phyloP scores from a whole-genome alignment of 2,113 vertebrate species.

The Nothobranchius kuhntae region DNA sequence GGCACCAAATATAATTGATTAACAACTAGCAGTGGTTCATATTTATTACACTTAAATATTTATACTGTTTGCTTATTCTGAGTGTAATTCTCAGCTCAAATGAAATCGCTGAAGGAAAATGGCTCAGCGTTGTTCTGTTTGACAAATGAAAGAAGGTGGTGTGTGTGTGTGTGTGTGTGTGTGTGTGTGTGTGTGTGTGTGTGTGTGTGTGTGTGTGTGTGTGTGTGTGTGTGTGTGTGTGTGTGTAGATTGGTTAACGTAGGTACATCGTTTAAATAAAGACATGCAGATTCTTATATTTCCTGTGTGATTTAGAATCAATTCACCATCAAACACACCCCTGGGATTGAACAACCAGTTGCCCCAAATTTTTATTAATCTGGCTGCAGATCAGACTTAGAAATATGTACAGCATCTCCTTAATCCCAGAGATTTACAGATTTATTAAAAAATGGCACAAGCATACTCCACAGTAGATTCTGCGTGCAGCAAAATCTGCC shows the following conservation, averaged over 20 bases:
- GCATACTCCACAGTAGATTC: not conserved
- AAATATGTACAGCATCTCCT: conserved; percentile 36
- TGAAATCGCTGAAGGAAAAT: conserved; percentile 18
- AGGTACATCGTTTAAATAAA: not conserved
- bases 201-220: no score
- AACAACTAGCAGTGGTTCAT: conserved; percentile 4
- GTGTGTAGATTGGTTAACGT: no score
- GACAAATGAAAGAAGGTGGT: not conserved
- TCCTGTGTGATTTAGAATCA: not conserved
- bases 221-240: no score
- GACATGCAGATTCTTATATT: conserved; percentile 12
- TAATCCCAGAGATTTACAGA: conserved; percentile 42
- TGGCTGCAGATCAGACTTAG: conserved; percentile 35
- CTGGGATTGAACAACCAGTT: conserved; percentile 16
- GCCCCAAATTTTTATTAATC: conserved; percentile 42
- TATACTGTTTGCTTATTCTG: conserved; percentile 18
- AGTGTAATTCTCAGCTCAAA: conserved; percentile 19
- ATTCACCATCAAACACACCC: not conserved
- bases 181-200: no score
- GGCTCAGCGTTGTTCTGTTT: not conserved
- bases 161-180: no score
- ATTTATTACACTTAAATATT: conserved; percentile 12
- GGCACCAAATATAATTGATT: conserved; percentile 8
- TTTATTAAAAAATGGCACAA: conserved; percentile 7
- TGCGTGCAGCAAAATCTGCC: conserved; percentile 1